Base-by-base conservation (phyloP, 2,888 invertebrate genomes). In the Apomyelois bistriatella region DNA sequence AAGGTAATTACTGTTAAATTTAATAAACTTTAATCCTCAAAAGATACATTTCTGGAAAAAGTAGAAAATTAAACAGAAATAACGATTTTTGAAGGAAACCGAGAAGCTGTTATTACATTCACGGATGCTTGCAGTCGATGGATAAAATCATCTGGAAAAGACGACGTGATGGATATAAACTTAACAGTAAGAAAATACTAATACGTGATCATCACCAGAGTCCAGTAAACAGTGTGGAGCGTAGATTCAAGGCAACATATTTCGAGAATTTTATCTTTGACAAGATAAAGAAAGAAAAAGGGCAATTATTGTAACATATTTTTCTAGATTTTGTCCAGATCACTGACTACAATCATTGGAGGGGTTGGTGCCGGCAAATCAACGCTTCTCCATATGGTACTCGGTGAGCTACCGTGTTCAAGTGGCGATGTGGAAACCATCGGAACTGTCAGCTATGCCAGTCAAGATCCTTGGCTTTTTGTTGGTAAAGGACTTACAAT, bases 391-490 rank as follows among this genome's bases (percentile, higher is more conserved):
- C 92, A 94, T 58, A 92, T 94, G 66, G 85, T 97, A 17, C 85
- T 98, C 4, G 92, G 93, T 47, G 97, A 98, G 80, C 82, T 97
- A 32, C 94, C 95, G 0, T 84, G 94, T 36, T 79, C 81, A 1
- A 73, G 79, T 16, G 97, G 97, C 66, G 92, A 67, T 17, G 72
- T 93, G 12, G 76, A 86, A 13, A 87, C 94, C 0, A 83, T 86
- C 17, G 97, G 97, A 3, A 87, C 82, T 47, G 72, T 94, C 0
- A 94, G 94, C 22, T 98, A 97, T 70, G 94, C 95, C 0, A 92
- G 95, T 37, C 97, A 97, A 71, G 94, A 97, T 64, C 94, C 97
- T 0, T 98, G 97, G 97, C 85, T 95, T 6, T 95, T 95, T 66
- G 92, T 68, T 87, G 94, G 89, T 86, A 66, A 64, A 84, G 9